These are phyloP conservation scores for Scylla paramamosain DNA, from an alignment of 1,140 invertebrate genomes.

Conservation along the genomic window DNA sequence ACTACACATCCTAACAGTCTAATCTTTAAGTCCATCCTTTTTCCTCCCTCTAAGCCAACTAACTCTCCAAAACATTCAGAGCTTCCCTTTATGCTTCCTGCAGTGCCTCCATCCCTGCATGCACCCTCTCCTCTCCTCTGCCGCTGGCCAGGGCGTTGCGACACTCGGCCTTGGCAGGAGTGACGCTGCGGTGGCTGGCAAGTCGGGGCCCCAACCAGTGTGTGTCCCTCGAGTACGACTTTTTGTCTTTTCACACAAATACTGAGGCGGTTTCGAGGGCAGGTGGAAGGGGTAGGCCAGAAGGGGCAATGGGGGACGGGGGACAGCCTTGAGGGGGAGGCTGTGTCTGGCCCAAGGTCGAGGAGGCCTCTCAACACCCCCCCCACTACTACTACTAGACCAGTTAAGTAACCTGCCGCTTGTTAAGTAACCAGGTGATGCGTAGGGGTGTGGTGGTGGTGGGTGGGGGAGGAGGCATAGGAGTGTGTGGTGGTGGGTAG, in stretches of 20 bases:
- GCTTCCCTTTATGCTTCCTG: too few species aligned
- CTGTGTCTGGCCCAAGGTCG: too few species aligned
- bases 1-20: not conserved
- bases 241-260: not conserved
- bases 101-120: too few species aligned
- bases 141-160: not conserved
- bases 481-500: not conserved
- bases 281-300: not conserved
- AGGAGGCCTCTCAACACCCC: too few species aligned
- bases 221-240: not conserved
- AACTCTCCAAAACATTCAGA: too few species aligned
- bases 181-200: not conserved
- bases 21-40: not conserved
- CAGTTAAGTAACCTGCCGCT: not conserved
- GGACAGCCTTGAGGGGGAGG: not conserved
- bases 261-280: not conserved
- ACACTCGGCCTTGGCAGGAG: not conserved
- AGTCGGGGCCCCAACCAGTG: constrained; percentile 6
- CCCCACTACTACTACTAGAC: not conserved
- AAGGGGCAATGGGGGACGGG: not conserved
- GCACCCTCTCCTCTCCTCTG: too few species aligned
- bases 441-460: not conserved
- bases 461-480: not conserved
- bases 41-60: not conserved
- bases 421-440: not conserved